Conservation (phyloP, 2,888 invertebrate genomes). For the Alloplasta piceator region DNA sequence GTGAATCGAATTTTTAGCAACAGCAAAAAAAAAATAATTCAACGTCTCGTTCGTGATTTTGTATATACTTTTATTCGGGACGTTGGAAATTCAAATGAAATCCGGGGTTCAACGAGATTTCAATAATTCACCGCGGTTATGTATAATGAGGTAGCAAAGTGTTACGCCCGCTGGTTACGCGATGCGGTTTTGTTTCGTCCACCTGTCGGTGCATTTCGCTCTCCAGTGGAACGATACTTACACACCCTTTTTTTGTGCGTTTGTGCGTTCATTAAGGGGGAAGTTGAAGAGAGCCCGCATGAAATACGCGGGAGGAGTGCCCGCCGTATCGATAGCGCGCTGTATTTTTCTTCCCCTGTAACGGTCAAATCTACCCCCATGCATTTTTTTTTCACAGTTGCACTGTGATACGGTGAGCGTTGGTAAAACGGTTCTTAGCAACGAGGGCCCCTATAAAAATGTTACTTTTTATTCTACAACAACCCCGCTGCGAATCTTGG, state of each 20-base stretch:
- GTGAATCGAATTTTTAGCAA: too few species aligned
- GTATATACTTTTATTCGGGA: too few species aligned
- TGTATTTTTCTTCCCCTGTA: slow-evolving; percentile 70
- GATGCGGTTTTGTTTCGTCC: slow-evolving; percentile 69
- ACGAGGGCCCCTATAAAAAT: slow-evolving; percentile 43
- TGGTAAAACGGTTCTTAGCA: not conserved
- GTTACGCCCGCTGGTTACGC: slow-evolving; percentile 65
- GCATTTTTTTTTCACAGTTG: slow-evolving; percentile 48
- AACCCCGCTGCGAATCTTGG: not conserved
- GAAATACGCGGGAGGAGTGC: slow-evolving; percentile 11
- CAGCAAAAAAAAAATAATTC: too few species aligned
- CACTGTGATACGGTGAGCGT: slow-evolving; percentile 43
- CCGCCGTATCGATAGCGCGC: slow-evolving; percentile 41
- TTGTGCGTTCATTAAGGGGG: too few species aligned
- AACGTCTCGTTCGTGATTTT: too few species aligned
- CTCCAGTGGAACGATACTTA: too few species aligned
- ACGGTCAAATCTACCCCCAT: slow-evolving; percentile 81
- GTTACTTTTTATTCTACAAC: not conserved
- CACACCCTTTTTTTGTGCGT: too few species aligned
- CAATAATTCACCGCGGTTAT: slow-evolving; percentile 25
- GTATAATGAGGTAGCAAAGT: slow-evolving; percentile 50
- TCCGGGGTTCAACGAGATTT: too few species aligned
- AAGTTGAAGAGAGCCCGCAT: slow-evolving; percentile 57
- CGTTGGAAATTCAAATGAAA: too few species aligned
- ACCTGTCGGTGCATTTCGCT: slow-evolving; percentile 73